Base-by-base conservation (phyloP, 35 echinoderm and acorn worm genomes). In the Nesometra sesokonis region DNA sequence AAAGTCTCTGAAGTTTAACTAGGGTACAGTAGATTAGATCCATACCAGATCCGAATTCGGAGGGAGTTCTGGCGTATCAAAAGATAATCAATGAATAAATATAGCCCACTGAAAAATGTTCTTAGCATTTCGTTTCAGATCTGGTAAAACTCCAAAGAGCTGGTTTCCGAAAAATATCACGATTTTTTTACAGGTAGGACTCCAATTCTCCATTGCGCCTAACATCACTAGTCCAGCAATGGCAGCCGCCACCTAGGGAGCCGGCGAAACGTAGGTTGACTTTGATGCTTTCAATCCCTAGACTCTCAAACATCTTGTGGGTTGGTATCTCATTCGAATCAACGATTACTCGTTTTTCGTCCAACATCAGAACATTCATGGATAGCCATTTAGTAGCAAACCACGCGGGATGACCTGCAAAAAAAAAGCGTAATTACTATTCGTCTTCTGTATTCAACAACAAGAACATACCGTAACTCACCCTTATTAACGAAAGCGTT, bases 281-380 rank as follows among this genome's bases (percentile, higher is more conserved):
- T 40, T 87, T 87, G 37, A 94, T 87, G 33, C 80, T 77, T 77
- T 88, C 57, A 33, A 91, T 88, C 39, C 93, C 90, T 23, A 94
- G 82, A 23, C 77, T 89, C 93, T 94, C 83, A 32, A 94, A 91
- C 81, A 94, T 80, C 76, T 89, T 91, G 35, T 92, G 91, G 37
- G 82, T 91, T 2, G 93, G 89, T 4, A 78, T 31, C 35, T 94
- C 89, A 34, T 88, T 91, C 29, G 21, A 35, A 76, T 94, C 90
- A 0, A 91, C 89, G 17, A 94, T 82, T 17, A 94, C 93, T 13
- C 93, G 89, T 31, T 91, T 85, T 13, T 77, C 40, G 46, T 94
- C 93, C 47, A 94, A 35, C 93, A 91, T 94, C 17, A 94, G 82
- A 11, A 94, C 93, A 80, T 94, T 94, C 93, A 94, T 94, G 0